These are phyloP conservation scores for Tachypleus tridentatus DNA, from an alignment of 1,140 invertebrate genomes.

Conservation along the genomic window DNA sequence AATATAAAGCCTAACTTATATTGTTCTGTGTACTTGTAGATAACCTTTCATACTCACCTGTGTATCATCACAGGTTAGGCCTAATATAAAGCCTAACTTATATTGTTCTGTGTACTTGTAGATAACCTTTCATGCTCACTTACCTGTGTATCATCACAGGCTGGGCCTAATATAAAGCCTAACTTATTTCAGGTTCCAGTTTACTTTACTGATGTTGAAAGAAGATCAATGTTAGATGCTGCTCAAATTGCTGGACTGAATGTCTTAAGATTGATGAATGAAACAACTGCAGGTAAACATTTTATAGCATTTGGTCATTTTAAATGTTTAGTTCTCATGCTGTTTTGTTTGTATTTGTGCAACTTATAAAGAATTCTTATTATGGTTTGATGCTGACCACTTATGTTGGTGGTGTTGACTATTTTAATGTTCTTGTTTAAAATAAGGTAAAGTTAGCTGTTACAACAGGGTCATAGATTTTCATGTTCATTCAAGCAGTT, in stretches of 20 bases:
- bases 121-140: slow-evolving; percentile 1
- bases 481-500: no score
- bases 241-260: slow-evolving; percentile 69
- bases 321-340: no score
- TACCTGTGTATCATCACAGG: slow-evolving; percentile 5
- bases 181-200: slow-evolving; percentile 50
- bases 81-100: no score
- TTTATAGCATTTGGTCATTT: slow-evolving; percentile 56
- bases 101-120: no score
- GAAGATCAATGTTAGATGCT: slow-evolving; percentile 79
- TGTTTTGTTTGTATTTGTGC: no score
- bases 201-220: slow-evolving; percentile 87
- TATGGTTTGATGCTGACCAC: slow-evolving; percentile 55
- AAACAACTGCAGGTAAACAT: slow-evolving; percentile 82
- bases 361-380: slow-evolving; percentile 76
- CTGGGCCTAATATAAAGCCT: no score
- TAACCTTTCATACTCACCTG: no score
- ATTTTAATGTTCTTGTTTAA: slow-evolving; percentile 25
- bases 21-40: no score
- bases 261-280: slow-evolving; percentile 88
- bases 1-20: no score
- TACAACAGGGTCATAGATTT: no score
- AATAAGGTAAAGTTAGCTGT: no score
- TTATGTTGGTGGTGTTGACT: slow-evolving; percentile 85
- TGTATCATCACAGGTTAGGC: no score